Conservation (phyloP, 2,113 vertebrate genomes). For the Gavia stellata region DNA sequence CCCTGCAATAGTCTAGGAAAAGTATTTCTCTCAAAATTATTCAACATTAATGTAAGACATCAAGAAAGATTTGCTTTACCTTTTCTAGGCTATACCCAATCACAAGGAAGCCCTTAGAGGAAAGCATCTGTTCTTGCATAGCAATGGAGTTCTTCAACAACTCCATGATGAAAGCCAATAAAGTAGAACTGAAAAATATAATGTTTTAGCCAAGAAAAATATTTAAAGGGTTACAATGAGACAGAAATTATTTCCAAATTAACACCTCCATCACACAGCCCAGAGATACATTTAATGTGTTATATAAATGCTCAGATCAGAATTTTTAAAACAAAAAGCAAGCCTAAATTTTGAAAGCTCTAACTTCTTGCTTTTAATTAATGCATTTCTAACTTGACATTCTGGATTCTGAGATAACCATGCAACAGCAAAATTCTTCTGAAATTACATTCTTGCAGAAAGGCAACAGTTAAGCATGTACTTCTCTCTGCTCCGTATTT, state of each 20-base stretch:
- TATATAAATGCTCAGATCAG: background rate
- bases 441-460: background rate
- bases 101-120: constrained; percentile 97
- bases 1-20: background rate
- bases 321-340: background rate
- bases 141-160: constrained; percentile 94
- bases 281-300: background rate
- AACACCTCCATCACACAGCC: background rate
- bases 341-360: background rate
- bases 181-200: constrained; percentile 83
- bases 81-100: constrained; percentile 95
- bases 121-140: constrained; percentile 98
- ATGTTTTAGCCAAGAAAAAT: background rate
- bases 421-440: background rate
- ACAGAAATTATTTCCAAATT: background rate
- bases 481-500: background rate
- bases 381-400: background rate
- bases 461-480: background rate
- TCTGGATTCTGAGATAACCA: background rate
- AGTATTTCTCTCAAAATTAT: background rate
- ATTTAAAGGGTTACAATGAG: background rate
- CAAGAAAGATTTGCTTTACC: constrained; percentile 71
- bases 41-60: background rate
- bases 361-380: background rate
- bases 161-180: constrained; percentile 96